Percentiles rank a stretch among this genome's conserved stretches.
phyloP scores from a whole-genome alignment of 1,140 invertebrate species.

The Drosophila kikkawai region DNA sequence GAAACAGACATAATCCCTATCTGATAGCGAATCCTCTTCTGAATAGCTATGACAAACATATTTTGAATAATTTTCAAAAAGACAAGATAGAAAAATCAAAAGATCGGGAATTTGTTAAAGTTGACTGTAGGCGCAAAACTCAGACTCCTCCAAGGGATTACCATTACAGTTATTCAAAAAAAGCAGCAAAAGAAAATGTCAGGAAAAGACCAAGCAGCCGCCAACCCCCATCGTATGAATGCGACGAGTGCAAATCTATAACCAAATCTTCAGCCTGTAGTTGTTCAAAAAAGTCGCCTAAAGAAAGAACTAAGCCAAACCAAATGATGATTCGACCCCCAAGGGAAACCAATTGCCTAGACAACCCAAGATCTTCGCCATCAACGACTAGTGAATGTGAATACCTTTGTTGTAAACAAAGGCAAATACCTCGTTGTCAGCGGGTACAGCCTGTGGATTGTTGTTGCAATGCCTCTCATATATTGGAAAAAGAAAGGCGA shows the following conservation, averaged over 20 bases:
- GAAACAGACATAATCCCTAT: conserved; percentile 1
- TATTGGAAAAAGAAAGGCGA: no score
- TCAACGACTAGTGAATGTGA: background rate
- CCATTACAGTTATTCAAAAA: background rate
- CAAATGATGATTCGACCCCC: background rate
- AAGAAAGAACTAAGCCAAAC: background rate
- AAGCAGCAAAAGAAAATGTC: background rate
- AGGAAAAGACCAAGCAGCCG: no score
- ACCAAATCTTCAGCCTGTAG: background rate
- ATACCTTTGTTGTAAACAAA: background rate
- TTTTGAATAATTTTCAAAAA: conserved; percentile 12
- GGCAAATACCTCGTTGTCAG: background rate
- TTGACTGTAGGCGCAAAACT: no score
- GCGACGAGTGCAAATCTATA: background rate
- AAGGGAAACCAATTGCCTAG: background rate
- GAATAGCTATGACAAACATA: conserved; percentile 36
- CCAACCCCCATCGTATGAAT: background rate
- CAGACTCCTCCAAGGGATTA: no score
- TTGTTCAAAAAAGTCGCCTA: background rate
- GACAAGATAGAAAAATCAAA: background rate
- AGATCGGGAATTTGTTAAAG: background rate
- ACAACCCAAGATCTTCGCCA: background rate
- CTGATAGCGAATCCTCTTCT: background rate
- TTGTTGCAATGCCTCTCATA: no score
- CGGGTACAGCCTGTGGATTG: background rate